These are phyloP conservation scores for Platycheirus albimanus DNA, from an alignment of 2,888 invertebrate species.

Conservation along the genomic window DNA sequence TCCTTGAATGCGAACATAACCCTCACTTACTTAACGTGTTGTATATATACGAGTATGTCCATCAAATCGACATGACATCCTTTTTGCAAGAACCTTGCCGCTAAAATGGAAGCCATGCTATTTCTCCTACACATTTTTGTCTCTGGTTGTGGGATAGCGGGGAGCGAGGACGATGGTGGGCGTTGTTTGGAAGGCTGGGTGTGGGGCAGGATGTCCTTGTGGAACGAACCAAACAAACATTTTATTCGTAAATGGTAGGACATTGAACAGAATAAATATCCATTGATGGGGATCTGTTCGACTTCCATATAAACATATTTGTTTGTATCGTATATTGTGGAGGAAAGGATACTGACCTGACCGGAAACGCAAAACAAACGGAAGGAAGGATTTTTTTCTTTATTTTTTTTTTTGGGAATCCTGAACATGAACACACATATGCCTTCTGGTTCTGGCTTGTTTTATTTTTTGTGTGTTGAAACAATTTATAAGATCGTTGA, in stretches of 20 bases:
- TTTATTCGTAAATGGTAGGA: constrained; percentile 56
- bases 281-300: constrained; percentile 47
- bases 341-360: constrained; percentile 49
- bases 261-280: constrained; percentile 64
- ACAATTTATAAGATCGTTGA: constrained; percentile 54
- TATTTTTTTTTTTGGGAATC: background rate
- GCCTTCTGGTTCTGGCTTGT: background rate
- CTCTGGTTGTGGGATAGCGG: background rate
- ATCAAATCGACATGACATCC: constrained; percentile 4
- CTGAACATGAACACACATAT: constrained; percentile 1
- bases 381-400: constrained; percentile 35
- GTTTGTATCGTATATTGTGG: no score
- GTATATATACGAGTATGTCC: constrained; percentile 10
- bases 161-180: background rate
- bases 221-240: constrained; percentile 59
- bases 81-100: constrained; percentile 1
- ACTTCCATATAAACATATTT: background rate
- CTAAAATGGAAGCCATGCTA: constrained; percentile 12
- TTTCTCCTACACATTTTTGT: background rate
- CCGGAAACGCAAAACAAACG: constrained; percentile 45
- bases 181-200: background rate
- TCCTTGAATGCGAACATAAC: background rate
- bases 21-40: constrained; percentile 1
- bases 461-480: constrained; percentile 11
- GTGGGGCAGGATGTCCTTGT: constrained; percentile 7